Evolutionary conservation across 2,888 invertebrate species (phyloP), one percentile per base, ranked within the genome.

Genomic region (Cephus runcator): DNA sequence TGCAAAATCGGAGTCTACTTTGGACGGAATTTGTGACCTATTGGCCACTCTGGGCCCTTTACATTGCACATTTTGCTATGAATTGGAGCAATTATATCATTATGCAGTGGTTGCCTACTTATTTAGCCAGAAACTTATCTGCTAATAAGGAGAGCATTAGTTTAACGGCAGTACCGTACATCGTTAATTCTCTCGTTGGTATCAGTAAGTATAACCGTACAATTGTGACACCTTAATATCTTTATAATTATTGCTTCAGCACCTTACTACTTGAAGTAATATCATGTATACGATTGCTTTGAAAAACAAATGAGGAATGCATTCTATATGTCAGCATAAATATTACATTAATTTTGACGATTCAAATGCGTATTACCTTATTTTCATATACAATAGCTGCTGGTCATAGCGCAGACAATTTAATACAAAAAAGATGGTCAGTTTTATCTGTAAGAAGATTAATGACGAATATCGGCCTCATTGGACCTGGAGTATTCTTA

Each of bases 81-180:
- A 96, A 96, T 90, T 96, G 96, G 96, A 94, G 95, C 76, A 95
- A 95, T 85, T 96, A 96, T 87, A 95, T 96, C 82, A 95, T 96
- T 84, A 95, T 96, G 95, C 95, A 95, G 88, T 96, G 96, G 96
- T 91, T 96, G 81, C 96, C 96, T 4, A 96, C 95, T 1, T 96
- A 96, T 88, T 90, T 96, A 83, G 92, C 94, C 0, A 92, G 94
- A 79, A 93, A 93, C 85, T 92, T 96, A 69, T 94, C 94, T 33
- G 95, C 94, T 3, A 94, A 95, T 84, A 93, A 94, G 82, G 93
- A 94, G 87, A 94, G 94, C 86, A 93, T 96, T 83, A 95, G 95
- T 92, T 92, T 95, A 79, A 95, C 96, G 68, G 95, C 95, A 23
- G 93, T 95, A 85, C 96, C 96, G 76, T 96, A 96, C 87, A 92